phyloP scores from a whole-genome alignment of 2,797 vertebrate species.

The Hirundo rustica region DNA sequence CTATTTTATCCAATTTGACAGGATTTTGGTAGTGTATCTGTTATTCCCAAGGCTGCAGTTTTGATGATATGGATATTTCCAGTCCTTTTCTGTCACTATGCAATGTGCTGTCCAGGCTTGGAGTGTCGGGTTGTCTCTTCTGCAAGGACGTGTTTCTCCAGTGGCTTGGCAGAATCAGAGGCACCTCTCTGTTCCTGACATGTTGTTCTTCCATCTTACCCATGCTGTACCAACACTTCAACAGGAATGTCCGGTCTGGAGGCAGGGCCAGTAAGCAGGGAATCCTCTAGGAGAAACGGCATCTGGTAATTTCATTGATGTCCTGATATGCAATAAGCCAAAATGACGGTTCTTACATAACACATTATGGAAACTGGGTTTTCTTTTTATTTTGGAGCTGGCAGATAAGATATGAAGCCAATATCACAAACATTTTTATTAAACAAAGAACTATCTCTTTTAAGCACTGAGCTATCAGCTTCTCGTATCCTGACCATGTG shows the following conservation, averaged over 20 bases:
- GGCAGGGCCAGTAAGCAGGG: too few species aligned
- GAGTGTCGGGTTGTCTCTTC: rapidly evolving
- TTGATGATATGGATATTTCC: neutral
- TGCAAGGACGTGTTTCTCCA: neutral
- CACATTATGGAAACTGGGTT: neutral
- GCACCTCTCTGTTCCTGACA: neutral
- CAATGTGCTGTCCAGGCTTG: neutral
- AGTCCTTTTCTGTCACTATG: neutral
- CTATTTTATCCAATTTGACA: neutral
- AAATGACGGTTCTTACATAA: neutral
- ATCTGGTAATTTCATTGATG: neutral
- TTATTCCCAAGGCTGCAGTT: neutral
- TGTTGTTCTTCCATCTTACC: neutral
- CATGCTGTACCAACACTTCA: neutral
- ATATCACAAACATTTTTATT: neutral
- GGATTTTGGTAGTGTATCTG: neutral
- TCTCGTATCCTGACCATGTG: neutral
- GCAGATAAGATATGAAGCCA: neutral
- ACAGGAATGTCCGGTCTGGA: neutral
- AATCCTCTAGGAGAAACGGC: neutral
- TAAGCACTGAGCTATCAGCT: neutral
- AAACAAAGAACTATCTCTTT: neutral
- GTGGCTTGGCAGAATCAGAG: neutral
- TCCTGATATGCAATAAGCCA: neutral
- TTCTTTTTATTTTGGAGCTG: neutral